Evolutionary conservation across 1,140 invertebrate species (phyloP), one percentile per base, ranked within the genome.

Genomic region (Ceratina australensis): DNA sequence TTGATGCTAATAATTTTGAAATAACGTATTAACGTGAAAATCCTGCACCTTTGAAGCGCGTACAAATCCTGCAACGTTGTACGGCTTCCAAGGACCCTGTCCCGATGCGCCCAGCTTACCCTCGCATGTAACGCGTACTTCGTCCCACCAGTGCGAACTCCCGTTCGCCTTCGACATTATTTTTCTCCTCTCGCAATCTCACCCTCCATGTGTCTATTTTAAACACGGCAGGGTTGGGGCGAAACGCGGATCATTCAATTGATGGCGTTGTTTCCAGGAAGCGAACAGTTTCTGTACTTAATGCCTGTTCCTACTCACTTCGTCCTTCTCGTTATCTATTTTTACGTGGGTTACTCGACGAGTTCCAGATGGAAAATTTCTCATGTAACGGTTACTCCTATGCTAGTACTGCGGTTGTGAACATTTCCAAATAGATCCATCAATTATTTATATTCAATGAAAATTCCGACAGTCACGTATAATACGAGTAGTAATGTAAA

Each of bases 21-120:
- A 5, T 42, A 2, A 0, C 4, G 13, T 61, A 20, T 42, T 18
- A 26, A 5, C 13, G 59, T 33, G 26, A 12, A 42, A 72, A 28
- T 18, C n/a, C 16, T 18, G 24, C 69, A 52, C n/a, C 56, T 63
- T 61, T 33, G 52, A 61, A n/a, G 18, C 33, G 33, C 10, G 22
- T 61, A 72, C 13, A 52, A 13, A 16, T 42, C 10, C 54, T 24
- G n/a, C 42, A 5, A 22, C 26, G 59, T 61, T 20, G 50, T 63
- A 72, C 3, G 59, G 59, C 26, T 72, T 52, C 24, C 24, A 59
- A 52, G 71, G 71, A 72, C 26, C 59, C 71, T 72, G 63, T 72
- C 69, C n/a, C 18, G 24, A 28, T 50, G 24, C 71, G 63, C 22
- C n/a, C 59, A 52, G 33, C 50, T 24, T 33, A 63, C 47, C 47